Evolutionary conservation across 2,113 vertebrate genomes (phyloP).

Genomic region (Neolamprologus ventralis): DNA sequence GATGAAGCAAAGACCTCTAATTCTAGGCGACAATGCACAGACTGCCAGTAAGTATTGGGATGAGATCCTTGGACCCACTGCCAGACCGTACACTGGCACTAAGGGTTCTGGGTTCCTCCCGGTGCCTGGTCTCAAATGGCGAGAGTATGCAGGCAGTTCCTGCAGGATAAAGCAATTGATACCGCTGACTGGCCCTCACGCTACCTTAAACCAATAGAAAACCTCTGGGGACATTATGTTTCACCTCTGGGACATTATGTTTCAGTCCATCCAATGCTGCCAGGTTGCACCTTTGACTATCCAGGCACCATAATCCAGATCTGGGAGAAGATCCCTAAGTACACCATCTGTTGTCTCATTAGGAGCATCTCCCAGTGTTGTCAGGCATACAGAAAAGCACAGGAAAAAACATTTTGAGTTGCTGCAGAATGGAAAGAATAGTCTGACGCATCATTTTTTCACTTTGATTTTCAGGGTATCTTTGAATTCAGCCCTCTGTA

Average conservation of each 20-base stretch:
- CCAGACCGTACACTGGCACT: accelerated
- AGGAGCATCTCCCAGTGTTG: not conserved
- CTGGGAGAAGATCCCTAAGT: not conserved
- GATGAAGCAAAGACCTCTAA: not conserved
- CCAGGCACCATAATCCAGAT: not conserved
- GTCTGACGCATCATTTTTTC: not conserved
- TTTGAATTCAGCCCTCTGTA: not conserved
- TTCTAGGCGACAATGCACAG: not conserved
- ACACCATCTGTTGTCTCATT: not conserved
- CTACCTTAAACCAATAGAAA: not conserved
- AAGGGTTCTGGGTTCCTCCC: not conserved
- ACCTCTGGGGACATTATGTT: not conserved
- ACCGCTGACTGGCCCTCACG: not conserved
- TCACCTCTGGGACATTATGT: not conserved
- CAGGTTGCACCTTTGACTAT: not conserved
- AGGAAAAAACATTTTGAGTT: not conserved
- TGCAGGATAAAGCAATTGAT: not conserved
- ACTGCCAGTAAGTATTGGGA: not conserved
- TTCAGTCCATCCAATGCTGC: not conserved
- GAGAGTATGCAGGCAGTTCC: not conserved
- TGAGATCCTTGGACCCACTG: not conserved
- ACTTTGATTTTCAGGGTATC: not conserved
- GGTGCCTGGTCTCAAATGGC: not conserved
- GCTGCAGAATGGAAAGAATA: not conserved
- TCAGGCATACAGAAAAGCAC: not conserved